Evolutionary conservation across 2,797 vertebrate species (phyloP), one percentile per base, ranked within the genome.

Genomic region (Spondyliosoma cantharus): DNA sequence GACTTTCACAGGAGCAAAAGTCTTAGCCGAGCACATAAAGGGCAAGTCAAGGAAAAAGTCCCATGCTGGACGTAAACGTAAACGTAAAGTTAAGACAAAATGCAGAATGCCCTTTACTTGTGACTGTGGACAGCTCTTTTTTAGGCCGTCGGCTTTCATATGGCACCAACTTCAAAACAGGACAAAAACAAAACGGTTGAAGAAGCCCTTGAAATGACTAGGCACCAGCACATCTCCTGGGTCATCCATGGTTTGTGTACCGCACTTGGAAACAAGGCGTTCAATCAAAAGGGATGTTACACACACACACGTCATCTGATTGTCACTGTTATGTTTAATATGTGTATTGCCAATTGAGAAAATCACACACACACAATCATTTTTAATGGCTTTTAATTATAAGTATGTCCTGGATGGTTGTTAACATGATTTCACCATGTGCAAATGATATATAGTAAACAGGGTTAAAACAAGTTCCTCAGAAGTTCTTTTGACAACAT

Each of bases 131-230:
- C 91, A 78, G 56, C 45, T 74, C 3, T 96, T 96, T 82, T 64
- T 81, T 3, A 89, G 94, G 69, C 95, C 95, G 1, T 93, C 95
- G 0, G 93, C 95, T 32, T 93, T 91, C 63, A 93, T 95, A 81
- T 95, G 95, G 94, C 95, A 96, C 73, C 92, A 93, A 81, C 89
- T 96, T 60, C 83, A 75, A 87, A 94, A 92, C 74, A 27, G 76
- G 79, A 68, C 71, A 73, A 84, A 87, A 87, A 73, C 25, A 1
- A 71, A 87, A 71, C 27, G 15, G 9, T 50, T 52, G 25, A 88
- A 80, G 20, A 82, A 78, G 20, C 20, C 25, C 4, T 32, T 45
- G 7, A 74, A 71, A 75, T 82, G 60, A 80, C 19, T 2, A 59
- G 17, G 45, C 14, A 54, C 37, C 1, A 16, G 37, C 32, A 50